A percentile compares a stretch with the other conserved stretches of the same genome.
phyloP scores from a whole-genome alignment of 1,140 invertebrate species.

The Eubasilissa regina region DNA sequence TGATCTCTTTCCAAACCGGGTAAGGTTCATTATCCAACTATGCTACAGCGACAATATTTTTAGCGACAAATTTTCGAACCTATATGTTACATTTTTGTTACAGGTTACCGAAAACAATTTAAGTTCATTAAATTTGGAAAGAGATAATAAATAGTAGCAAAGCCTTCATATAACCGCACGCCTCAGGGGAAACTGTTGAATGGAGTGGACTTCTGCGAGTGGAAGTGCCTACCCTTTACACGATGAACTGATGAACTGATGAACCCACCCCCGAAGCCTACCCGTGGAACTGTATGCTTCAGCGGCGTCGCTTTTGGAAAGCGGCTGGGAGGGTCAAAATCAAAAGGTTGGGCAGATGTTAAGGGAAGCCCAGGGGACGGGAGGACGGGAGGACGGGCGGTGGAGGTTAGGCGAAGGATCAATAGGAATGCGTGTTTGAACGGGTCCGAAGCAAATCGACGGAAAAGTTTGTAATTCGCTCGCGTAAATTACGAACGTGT shows the following conservation, averaged over 20 bases:
- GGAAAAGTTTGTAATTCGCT: background rate
- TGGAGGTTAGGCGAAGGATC: slow-evolving; percentile 22
- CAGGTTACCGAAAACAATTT: too few relatives aligned
- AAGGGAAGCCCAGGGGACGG: background rate
- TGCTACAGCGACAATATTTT: too few relatives aligned
- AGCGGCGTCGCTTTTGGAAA: background rate
- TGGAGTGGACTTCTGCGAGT: background rate
- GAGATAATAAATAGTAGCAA: too few relatives aligned
- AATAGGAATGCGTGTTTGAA: background rate
- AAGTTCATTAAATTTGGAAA: too few relatives aligned
- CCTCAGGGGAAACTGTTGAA: too few relatives aligned
- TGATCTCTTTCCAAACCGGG: too few relatives aligned
- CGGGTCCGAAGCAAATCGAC: slow-evolving; percentile 5
- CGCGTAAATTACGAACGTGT: too few relatives aligned
- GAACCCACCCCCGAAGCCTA: background rate
- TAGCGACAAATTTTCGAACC: too few relatives aligned
- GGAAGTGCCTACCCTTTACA: background rate
- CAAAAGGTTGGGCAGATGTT: background rate
- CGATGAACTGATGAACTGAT: background rate
- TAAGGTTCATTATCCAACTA: too few relatives aligned
- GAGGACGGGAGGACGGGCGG: background rate
- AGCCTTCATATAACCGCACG: too few relatives aligned
- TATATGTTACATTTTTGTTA: too few relatives aligned
- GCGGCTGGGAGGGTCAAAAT: slow-evolving; percentile 16
- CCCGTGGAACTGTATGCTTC: slow-evolving; percentile 7